Base-by-base conservation (phyloP, 2,888 invertebrate genomes). In the Chydorus sphaericus region DNA sequence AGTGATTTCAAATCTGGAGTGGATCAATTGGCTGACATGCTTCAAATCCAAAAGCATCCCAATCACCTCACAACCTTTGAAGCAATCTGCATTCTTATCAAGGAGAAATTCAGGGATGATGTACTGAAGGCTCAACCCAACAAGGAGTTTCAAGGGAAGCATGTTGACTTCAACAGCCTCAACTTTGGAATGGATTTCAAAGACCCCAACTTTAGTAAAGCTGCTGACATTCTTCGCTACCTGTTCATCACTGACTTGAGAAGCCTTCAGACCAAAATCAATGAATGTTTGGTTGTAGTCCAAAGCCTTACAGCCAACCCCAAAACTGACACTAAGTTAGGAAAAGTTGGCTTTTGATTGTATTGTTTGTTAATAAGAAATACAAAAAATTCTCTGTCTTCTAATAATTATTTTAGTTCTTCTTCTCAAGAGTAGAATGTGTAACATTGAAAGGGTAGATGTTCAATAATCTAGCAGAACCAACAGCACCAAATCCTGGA, bases 221-320 rank as follows among this genome's bases (percentile, higher is more conserved):
- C 85, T 2, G 83, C 83, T 1, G 85, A 86, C 58, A 79, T 87
- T 55, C 71, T 92, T 55, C 76, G 85, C 44, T 73, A 91, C 38
- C 71, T 92, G 20, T 89, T 89, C 68, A 81, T 93, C 59, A 82
- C 85, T 64, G 86, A 91, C 67, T 72, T 93, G 18, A 73, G 91
- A 64, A 79, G 84, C 60, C 75, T 97, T 52, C 97, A 98, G 69
- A 94, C 92, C 0, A 80, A 79, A 65, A 92, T 96, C 53, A 98
- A 98, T 70, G 90, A 94, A 69, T 82, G 89, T 1, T 84, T 98
- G 62, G 97, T 96, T 1, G 79, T 82, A 48, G 87, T 93, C 4
- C 98, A 98, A 73, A 79, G 75, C 59, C 75, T 97, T 2, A 97
- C 97, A 1, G 96, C 96, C 4, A 85, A 97, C 75, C 97, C 96